Evolutionary conservation across 2,113 vertebrate species (phyloP).

Genomic region (Piliocolobus tephrosceles): DNA sequence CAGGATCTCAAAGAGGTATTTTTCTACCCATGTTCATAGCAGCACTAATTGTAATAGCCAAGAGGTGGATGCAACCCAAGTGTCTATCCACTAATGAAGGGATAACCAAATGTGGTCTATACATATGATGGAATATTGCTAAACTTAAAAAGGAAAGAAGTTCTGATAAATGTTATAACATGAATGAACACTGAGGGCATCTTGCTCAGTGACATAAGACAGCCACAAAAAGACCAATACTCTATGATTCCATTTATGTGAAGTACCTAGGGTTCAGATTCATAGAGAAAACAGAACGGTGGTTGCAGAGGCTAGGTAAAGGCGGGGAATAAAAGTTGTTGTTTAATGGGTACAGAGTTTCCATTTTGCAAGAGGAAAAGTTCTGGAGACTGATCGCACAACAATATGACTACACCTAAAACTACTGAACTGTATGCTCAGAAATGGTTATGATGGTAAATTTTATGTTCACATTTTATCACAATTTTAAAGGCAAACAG

Average conservation of each 20-base stretch:
- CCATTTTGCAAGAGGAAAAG: neutral
- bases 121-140: neutral
- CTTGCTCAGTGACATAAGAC: neutral
- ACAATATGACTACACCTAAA: neutral
- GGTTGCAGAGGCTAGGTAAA: neutral
- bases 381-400: neutral
- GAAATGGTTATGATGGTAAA: neutral
- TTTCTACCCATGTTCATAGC: neutral
- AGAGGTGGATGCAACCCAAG: neutral
- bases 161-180: neutral
- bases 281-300: neutral
- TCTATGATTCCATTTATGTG: neutral
- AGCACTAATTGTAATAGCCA: neutral
- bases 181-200: neutral
- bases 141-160: neutral
- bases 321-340: neutral
- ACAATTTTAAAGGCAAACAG: neutral
- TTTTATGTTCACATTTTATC: neutral
- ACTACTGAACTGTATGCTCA: neutral
- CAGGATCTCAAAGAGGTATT: neutral
- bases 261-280: neutral
- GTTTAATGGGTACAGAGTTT: neutral
- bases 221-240: neutral
- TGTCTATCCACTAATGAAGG: neutral
- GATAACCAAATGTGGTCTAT: neutral